These are phyloP conservation scores for Drymodes brunneopygia DNA, from an alignment of 2,113 vertebrate genomes.

Conservation along the genomic window DNA sequence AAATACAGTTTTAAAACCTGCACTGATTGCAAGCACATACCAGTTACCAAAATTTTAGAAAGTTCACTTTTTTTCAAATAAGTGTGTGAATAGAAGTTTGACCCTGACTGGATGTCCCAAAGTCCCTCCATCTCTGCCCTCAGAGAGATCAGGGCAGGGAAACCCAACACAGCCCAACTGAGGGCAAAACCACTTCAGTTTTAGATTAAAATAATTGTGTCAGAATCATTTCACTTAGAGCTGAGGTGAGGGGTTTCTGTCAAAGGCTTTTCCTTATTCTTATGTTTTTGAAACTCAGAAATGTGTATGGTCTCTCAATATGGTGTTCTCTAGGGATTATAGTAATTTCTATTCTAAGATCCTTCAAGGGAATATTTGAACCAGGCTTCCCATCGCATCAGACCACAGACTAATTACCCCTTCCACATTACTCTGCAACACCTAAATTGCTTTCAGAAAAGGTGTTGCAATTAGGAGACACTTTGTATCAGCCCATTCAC, in stretches of 20 bases:
- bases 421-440: conserved; percentile 20
- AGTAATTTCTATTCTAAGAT: background rate
- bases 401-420: conserved; percentile 25
- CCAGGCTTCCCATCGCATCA: background rate
- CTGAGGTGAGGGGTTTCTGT: background rate
- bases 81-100: background rate
- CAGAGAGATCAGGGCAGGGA: background rate
- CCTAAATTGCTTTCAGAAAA: conserved; percentile 40
- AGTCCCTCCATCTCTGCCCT: background rate
- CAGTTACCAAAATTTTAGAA: background rate
- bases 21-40: background rate
- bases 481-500: conserved; percentile 8
- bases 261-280: background rate
- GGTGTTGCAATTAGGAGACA: conserved; percentile 39
- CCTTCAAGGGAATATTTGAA: conserved; percentile 37
- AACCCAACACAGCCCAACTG: background rate
- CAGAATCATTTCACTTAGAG: background rate
- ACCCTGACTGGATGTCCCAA: background rate
- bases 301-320: background rate
- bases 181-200: background rate
- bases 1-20: background rate
- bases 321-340: background rate
- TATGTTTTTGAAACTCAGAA: background rate
- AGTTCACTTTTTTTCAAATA: background rate
- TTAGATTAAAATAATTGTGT: background rate